Evolutionary conservation across 2,113 vertebrate genomes (phyloP), one percentile per base, ranked within the genome.

Genomic region (Campylomormyrus numenius): DNA sequence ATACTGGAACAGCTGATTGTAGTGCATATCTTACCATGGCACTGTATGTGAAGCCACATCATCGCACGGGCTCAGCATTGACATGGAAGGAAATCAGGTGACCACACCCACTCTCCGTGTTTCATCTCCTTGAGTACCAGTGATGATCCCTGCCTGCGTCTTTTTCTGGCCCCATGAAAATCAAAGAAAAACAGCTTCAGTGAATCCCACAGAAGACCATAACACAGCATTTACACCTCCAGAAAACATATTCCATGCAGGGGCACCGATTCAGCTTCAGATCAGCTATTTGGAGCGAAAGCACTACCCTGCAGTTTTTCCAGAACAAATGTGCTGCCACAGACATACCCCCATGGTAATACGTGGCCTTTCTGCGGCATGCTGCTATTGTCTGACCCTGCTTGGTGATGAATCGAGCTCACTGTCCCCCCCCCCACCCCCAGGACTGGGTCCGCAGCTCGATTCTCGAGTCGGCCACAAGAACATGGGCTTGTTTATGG

Each of bases 331-430:
- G 90, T 70, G 89, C 77, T 89, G 91, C 89, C 91, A 89, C 85
- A 8, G 39, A 90, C 88, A 84, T 91, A 91, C 93, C 92, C 91
- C 91, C 88, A 91, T 91, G 90, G 42, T 93, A 93, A 94, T 93
- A 93, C 88, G 83, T 39, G 91, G 92, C 93, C 93, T 91, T 90
- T 92, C 92, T 92, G 93, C 92, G 91, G 94, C 90, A 89, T 91
- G 91, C 92, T 92, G 92, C 92, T 88, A 91, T 66, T 88, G 56
- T 90, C 56, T 89, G 90, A 90, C 91, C 91, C 92, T 92, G 90
- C 91, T 88, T 83, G 91, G 91, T 89, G 89, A 93, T 93, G 90
- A 93, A 93, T 91, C 90, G 35, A 19, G 15, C 74, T 21, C 74
- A 42, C 74, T 17, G 74, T n/a, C 19, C 74, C 13, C 11, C 66